Conservation (phyloP, 2,888 invertebrate species). For the Halictus ligatus region DNA sequence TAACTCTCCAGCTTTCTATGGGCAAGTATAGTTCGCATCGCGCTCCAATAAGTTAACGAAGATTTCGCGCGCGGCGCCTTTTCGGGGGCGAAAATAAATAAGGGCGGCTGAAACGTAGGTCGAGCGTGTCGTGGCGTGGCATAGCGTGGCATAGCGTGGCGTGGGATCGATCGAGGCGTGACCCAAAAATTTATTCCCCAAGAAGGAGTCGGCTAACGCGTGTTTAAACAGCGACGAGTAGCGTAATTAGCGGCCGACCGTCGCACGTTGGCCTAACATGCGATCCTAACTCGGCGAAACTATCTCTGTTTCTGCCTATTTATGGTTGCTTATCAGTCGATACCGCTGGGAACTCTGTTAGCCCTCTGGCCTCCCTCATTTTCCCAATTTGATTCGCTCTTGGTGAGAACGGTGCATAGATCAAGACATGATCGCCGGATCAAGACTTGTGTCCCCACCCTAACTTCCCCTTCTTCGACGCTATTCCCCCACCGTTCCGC, state of each 20-base stretch:
- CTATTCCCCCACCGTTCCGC: too few species aligned
- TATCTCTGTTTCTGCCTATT: neutral
- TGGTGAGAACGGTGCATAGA: too few species aligned
- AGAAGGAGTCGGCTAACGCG: conserved; percentile 22
- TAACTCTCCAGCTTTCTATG: neutral
- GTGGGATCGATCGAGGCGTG: conserved; percentile 47
- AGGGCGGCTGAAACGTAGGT: conserved; percentile 19
- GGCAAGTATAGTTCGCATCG: neutral
- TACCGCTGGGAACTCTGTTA: neutral
- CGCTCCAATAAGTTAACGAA: conserved; percentile 8
- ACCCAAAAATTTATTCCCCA: conserved; percentile 46
- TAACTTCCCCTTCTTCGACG: too few species aligned
- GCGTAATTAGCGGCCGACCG: conserved; percentile 36
- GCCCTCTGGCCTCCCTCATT: neutral
- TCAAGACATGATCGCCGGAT: too few species aligned
- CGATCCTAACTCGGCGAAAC: neutral
- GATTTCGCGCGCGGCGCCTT: conserved; percentile 9
- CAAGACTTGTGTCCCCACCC: too few species aligned
- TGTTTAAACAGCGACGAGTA: conserved; percentile 22
- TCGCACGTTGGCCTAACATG: neutral
- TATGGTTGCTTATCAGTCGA: neutral
- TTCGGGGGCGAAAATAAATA: conserved; percentile 33
- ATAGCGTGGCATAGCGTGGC: neutral
- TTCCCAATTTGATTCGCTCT: too few species aligned
- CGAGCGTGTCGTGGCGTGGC: conserved; percentile 11